These are phyloP conservation scores for Philotrypesis tridentata DNA, from an alignment of 1,140 invertebrate genomes.

Conservation along the genomic window DNA sequence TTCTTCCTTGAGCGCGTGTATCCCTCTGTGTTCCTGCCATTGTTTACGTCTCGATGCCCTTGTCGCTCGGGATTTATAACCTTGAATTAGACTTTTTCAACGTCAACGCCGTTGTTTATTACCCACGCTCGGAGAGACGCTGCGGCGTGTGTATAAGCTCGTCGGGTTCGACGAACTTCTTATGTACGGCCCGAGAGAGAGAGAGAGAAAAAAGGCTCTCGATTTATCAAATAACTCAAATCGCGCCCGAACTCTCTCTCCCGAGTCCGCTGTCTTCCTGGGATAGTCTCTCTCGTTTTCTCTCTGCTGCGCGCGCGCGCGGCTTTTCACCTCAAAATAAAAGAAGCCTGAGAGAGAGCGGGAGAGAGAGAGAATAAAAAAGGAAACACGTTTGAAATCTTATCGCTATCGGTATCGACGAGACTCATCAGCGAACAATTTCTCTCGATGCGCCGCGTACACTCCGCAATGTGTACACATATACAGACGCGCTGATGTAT, in stretches of 20 bases:
- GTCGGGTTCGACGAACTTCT: conserved; percentile 47
- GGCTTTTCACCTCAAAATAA: background rate
- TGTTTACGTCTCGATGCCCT: conserved; percentile 51
- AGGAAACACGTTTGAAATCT: background rate
- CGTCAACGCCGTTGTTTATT: conserved; percentile 46
- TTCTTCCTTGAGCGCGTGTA: background rate
- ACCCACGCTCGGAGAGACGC: conserved; percentile 48
- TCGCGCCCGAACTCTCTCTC: conserved; percentile 12
- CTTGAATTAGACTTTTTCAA: conserved; percentile 50
- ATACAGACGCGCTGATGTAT: background rate
- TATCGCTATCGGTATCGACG: background rate
- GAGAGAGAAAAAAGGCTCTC: conserved; percentile 32
- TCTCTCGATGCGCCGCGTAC: background rate
- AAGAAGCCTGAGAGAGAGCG: too few species aligned
- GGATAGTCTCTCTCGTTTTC: conserved; percentile 40
- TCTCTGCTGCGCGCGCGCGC: background rate
- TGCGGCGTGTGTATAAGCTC: conserved; percentile 12
- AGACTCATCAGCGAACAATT: background rate
- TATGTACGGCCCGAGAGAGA: too few species aligned
- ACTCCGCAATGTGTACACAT: too few species aligned
- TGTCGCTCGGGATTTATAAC: conserved; percentile 48
- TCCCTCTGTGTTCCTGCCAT: conserved; percentile 26
- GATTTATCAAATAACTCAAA: conserved; percentile 39
- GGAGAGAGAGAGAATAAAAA: background rate
- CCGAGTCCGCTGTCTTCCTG: background rate